phyloP scores from a whole-genome alignment of 2,888 invertebrate species.

The Galerucella nymphaeae region DNA sequence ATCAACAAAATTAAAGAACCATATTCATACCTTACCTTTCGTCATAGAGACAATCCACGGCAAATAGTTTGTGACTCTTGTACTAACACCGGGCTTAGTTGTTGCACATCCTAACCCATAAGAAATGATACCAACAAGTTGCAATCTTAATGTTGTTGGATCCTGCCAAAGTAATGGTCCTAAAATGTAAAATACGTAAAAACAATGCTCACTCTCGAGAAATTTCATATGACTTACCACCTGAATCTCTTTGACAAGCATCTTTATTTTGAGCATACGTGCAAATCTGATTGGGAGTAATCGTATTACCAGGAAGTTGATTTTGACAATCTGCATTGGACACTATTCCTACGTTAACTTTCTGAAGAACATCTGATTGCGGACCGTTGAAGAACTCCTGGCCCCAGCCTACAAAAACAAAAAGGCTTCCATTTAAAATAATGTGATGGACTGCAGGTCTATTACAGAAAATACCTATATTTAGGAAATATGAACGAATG shows the following conservation, averaged over 20 bases:
- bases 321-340: slow-evolving; percentile 64
- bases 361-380: slow-evolving; percentile 66
- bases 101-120: slow-evolving; percentile 69
- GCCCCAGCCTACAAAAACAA: slow-evolving; percentile 71
- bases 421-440: no score
- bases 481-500: no score
- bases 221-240: slow-evolving; percentile 37
- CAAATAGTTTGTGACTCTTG: slow-evolving; percentile 68
- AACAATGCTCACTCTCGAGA: no score
- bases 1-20: background rate
- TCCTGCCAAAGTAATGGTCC: slow-evolving; percentile 66
- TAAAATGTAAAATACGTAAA: slow-evolving; percentile 14
- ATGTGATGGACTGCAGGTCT: no score
- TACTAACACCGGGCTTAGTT: slow-evolving; percentile 68
- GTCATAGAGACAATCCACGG: slow-evolving; percentile 67
- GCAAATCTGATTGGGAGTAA: slow-evolving; percentile 56
- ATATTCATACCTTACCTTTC: slow-evolving; percentile 30
- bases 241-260: slow-evolving; percentile 56
- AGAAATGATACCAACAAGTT: slow-evolving; percentile 68
- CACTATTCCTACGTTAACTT: slow-evolving; percentile 69
- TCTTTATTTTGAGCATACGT: slow-evolving; percentile 54
- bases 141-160: slow-evolving; percentile 59
- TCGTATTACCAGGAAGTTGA: slow-evolving; percentile 39
- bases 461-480: no score
- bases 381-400: slow-evolving; percentile 66